Conservation (phyloP, 2,113 vertebrate species). For the Calidris pygmaea region DNA sequence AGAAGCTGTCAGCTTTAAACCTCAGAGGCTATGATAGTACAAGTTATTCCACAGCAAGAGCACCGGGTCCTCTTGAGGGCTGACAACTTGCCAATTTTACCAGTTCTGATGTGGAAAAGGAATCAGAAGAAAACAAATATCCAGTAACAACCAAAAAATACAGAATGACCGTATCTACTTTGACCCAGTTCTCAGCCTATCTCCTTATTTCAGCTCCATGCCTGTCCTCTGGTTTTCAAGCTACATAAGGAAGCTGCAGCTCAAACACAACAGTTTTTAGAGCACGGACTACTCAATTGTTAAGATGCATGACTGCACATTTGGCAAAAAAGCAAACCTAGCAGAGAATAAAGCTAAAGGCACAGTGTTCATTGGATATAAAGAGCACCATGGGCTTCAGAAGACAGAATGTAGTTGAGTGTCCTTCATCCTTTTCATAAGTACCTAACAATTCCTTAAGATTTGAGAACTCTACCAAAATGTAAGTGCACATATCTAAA, state of each 20-base stretch:
- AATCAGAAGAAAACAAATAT: background rate
- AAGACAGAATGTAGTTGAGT: background rate
- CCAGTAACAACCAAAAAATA: background rate
- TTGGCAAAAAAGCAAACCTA: constrained; percentile 32
- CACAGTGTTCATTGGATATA: background rate
- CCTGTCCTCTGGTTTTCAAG: background rate
- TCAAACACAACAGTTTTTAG: constrained; percentile 38
- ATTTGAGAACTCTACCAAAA: background rate
- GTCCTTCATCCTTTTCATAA: background rate
- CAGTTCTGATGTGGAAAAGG: background rate
- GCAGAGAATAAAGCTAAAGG: constrained; percentile 12
- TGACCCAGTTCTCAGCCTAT: background rate
- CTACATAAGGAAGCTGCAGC: background rate
- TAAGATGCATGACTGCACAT: constrained; percentile 44
- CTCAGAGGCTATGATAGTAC: background rate
- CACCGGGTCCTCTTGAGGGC: background rate
- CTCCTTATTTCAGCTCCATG: background rate
- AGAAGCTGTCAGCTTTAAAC: background rate
- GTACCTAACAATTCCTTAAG: background rate
- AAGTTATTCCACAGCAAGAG: background rate
- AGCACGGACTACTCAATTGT: constrained; percentile 1
- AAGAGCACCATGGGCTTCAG: background rate
- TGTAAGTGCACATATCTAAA: background rate
- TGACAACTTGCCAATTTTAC: background rate
- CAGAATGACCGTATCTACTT: background rate